phyloP scores from a whole-genome alignment of 2,888 invertebrate species.

The Acronicta psi region DNA sequence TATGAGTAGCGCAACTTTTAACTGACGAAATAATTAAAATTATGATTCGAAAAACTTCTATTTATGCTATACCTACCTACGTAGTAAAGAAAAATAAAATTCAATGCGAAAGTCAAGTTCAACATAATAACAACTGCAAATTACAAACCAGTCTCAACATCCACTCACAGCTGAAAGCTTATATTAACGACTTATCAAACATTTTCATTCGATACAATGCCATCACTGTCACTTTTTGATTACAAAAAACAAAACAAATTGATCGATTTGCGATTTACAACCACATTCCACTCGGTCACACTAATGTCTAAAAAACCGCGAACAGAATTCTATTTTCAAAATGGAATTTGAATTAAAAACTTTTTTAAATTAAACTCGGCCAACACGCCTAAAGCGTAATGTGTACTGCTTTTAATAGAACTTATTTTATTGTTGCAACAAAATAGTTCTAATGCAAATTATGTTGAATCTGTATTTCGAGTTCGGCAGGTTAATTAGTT shows the following conservation, averaged over 20 bases:
- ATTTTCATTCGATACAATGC: constrained; percentile 2
- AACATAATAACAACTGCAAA: background rate
- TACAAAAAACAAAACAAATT: constrained; percentile 4
- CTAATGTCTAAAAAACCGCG: constrained; percentile 15
- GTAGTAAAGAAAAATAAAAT: background rate
- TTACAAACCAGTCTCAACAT: constrained; percentile 7
- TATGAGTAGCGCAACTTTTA: no score
- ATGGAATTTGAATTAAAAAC: constrained; percentile 8
- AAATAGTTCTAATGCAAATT: constrained; percentile 41
- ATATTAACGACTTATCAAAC: constrained; percentile 8
- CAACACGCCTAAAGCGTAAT: constrained; percentile 12
- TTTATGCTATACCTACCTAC: background rate
- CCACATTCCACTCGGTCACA: constrained; percentile 12
- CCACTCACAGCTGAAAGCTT: constrained; percentile 1
- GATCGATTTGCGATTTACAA: constrained; percentile 11
- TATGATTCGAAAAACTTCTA: background rate
- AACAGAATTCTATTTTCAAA: constrained; percentile 31
- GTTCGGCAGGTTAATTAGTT: constrained; percentile 50
- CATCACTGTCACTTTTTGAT: constrained; percentile 10
- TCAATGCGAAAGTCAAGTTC: background rate
- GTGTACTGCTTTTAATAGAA: constrained; percentile 13
- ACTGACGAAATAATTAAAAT: no score
- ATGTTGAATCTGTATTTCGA: constrained; percentile 29
- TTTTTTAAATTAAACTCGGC: constrained; percentile 6
- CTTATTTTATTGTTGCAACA: constrained; percentile 26